phyloP scores from a whole-genome alignment of 2,888 invertebrate genomes.

The Eupithecia subfuscata region DNA sequence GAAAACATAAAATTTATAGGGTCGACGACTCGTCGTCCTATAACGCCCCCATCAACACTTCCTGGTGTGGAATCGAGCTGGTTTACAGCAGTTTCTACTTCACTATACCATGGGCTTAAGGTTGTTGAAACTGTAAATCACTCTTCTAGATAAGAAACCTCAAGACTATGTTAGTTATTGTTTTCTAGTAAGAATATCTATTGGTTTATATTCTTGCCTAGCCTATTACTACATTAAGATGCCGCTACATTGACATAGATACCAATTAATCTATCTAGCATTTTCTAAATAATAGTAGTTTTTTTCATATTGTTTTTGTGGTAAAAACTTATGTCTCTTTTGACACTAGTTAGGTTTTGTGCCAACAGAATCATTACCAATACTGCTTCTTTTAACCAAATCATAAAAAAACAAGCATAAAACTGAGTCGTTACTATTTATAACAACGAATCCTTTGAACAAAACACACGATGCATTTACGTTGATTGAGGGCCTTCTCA shows the following conservation, averaged over 20 bases:
- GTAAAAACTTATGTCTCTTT: background rate
- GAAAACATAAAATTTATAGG: slow-evolving; percentile 63
- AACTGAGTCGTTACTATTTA: background rate
- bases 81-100: background rate
- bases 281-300: background rate
- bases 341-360: background rate
- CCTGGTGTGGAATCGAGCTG: slow-evolving; percentile 30
- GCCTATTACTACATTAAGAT: background rate
- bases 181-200: background rate
- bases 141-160: background rate
- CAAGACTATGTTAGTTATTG: background rate
- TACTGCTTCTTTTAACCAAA: background rate
- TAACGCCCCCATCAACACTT: slow-evolving; percentile 51
- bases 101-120: background rate
- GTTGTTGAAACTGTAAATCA: background rate
- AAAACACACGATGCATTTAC: slow-evolving; percentile 9
- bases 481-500: slow-evolving; percentile 8
- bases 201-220: background rate
- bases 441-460: slow-evolving; percentile 4
- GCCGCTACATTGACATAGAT: background rate
- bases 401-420: background rate
- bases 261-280: background rate
- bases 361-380: background rate
- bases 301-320: background rate
- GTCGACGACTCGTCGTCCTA: slow-evolving; percentile 57